Base-by-base conservation (phyloP, 2,113 vertebrate genomes). In the Actenoides hombroni region DNA sequence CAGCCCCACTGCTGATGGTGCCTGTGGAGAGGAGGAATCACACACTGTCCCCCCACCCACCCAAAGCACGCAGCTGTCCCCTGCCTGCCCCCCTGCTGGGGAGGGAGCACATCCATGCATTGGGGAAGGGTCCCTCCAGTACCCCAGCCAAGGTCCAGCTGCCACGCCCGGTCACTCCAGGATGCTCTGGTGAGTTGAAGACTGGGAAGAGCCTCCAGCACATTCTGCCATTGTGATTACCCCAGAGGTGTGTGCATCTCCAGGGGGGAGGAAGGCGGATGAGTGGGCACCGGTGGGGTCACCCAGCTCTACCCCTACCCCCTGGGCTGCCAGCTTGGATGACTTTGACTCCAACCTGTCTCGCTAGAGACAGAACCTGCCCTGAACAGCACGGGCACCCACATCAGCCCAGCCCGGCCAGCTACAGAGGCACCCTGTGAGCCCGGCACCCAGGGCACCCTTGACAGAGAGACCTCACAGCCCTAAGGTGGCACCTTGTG, bases 231-330 rank as follows among this genome's bases (percentile, higher is more conserved):
- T 2, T 8, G 19, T 1, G 1, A 21, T 16, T 28, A 16, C 5
- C 31, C 40, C 19, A 29, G 65, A 29, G 49, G 4, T 17, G 18
- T 11, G 2, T 29, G 61, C 49, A 63, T 17, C 46, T 37, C 31
- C 7, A 1, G 35, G 13, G 4, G 33, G 42, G 39, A 29, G 28
- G 5, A 11, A 49, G 7, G 23, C 0, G 1, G 18, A 1, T 0
- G 1, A 8, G 26, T 14, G 37, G 46, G 13, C 53, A 44, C 37
- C 64, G 35, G 11, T 2, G 4, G 29, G n/a, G 16, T 54, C 75
- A 65, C 23, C 15, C 75, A 53, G 33, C 29, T 53, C 65, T 29
- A 23, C 44, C 26, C 9, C 33, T 28, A 9, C 4, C 31, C 39
- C 40, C 24, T 9, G 33, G 20, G 46, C 35, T 49, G 24, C 64